Base-by-base conservation (phyloP, 2,113 vertebrate species). In the Talpa occidentalis region DNA sequence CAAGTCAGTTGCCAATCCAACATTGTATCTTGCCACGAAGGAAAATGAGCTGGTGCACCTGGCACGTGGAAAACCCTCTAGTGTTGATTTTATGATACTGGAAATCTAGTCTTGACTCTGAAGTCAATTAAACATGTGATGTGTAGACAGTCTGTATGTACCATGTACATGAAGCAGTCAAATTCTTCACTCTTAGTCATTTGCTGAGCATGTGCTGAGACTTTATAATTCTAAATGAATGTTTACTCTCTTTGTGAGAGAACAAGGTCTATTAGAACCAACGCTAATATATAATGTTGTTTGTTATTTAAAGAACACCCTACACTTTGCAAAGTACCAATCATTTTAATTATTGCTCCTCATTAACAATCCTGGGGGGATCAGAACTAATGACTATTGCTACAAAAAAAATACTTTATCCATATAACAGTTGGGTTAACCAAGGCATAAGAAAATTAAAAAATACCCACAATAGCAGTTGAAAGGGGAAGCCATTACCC, bases 211-310 rank as follows among this genome's bases (percentile, higher is more conserved):
- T 62, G 91, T 93, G 93, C 73, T 96, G 76, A 97, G 87, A 59
- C 72, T 95, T 72, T 11, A 76, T 96, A 92, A 95, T 96, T 97
- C 92, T 91, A 76, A 92, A 94, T 94, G 90, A 97, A 96, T 97
- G 83, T 94, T 97, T 96, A 90, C 67, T 90, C 93, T 96, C 90
- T 97, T 91, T 84, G 72, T 88, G 95, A 95, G 89, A 14, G 28
- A 66, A 21, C 40, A 72, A 79, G 24, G 47, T 79, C 40, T 86
- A 67, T 56, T 62, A 44, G 60, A 80, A 89, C 30, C 79, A 87
- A 83, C 66, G 60, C 56, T 88, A 76, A 87, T 32, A 66, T 64
- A 49, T 40, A n/a, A 91, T 49, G 35, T 37, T 72, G 72, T 64
- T 89, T 95, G 73, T 88, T 95, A 90, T 93, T 96, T 93, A 93